phyloP scores from a whole-genome alignment of 2,888 invertebrate species.

The Dynastes hyllus region DNA sequence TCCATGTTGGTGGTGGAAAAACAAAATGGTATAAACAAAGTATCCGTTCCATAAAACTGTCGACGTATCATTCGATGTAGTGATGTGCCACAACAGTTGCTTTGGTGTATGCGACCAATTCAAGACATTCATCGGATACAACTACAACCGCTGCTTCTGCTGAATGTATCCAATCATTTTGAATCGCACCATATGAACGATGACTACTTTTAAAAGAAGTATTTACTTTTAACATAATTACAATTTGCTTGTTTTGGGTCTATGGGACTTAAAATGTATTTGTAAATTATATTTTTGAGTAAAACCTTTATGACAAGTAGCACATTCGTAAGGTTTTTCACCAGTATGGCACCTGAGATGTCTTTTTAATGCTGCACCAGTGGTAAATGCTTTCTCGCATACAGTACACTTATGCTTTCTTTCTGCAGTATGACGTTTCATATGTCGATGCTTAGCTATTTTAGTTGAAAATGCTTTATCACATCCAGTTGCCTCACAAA shows the following conservation, averaged over 20 bases:
- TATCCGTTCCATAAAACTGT: too few species aligned
- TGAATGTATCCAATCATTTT: too few species aligned
- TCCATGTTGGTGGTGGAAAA: too few species aligned
- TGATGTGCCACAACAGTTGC: too few species aligned
- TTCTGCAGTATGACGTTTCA: constrained; percentile 1
- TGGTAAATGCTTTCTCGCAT: constrained; percentile 26
- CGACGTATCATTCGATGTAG: too few species aligned
- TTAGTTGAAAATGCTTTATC: constrained; percentile 24
- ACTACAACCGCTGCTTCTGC: too few species aligned
- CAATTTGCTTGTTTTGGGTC: neutral
- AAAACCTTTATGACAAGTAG: constrained; percentile 23
- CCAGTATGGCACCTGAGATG: constrained; percentile 31
- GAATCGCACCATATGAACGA: too few species aligned
- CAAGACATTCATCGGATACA: too few species aligned
- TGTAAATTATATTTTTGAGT: constrained; percentile 25
- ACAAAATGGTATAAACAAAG: too few species aligned
- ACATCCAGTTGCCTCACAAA: constrained; percentile 22
- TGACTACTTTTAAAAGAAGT: neutral
- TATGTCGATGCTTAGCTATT: neutral
- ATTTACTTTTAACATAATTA: neutral
- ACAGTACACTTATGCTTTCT: constrained; percentile 5
- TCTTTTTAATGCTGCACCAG: constrained; percentile 18
- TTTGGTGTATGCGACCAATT: too few species aligned
- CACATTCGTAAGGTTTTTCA: constrained; percentile 33
- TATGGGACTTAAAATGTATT: constrained; percentile 31